Evolutionary conservation across 2,888 invertebrate species (phyloP).

Genomic region (Lycophotia porphyrea): DNA sequence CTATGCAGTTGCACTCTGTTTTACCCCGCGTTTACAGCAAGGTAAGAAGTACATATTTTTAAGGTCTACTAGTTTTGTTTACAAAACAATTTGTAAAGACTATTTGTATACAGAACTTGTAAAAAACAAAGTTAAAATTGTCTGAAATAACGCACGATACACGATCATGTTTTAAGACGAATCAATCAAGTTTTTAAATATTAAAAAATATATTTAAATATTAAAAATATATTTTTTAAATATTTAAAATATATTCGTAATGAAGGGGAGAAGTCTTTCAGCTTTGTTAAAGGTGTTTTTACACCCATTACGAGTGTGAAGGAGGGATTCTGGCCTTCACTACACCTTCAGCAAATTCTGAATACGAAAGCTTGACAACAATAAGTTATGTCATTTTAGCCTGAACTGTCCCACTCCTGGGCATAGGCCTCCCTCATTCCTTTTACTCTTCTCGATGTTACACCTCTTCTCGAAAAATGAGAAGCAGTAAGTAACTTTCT

Average conservation of each 20-base stretch:
- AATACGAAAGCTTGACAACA: background rate
- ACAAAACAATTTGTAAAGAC: background rate
- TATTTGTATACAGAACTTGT: background rate
- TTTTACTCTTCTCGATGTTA: background rate
- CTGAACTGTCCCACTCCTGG: background rate
- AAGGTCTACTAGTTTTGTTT: background rate
- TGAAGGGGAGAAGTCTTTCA: too few relatives aligned
- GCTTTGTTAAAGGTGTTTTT: too few relatives aligned
- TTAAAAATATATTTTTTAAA: too few relatives aligned
- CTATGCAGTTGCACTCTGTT: background rate
- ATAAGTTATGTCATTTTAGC: background rate
- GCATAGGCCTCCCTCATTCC: background rate
- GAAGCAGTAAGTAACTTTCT: background rate
- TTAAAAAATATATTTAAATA: background rate
- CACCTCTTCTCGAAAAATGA: background rate
- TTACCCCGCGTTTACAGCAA: background rate
- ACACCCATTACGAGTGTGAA: too few relatives aligned
- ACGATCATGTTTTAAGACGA: background rate
- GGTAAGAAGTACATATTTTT: background rate
- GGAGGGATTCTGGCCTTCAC: background rate
- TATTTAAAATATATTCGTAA: background rate
- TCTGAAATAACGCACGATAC: background rate
- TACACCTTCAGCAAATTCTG: background rate
- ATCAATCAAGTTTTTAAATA: background rate
- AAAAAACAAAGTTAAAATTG: background rate